A percentile compares a stretch with the other conserved stretches of the same genome.
Evolutionary conservation across 2,113 vertebrate species (phyloP).

Genomic region (Calyptommatus sinebrachiatus): DNA sequence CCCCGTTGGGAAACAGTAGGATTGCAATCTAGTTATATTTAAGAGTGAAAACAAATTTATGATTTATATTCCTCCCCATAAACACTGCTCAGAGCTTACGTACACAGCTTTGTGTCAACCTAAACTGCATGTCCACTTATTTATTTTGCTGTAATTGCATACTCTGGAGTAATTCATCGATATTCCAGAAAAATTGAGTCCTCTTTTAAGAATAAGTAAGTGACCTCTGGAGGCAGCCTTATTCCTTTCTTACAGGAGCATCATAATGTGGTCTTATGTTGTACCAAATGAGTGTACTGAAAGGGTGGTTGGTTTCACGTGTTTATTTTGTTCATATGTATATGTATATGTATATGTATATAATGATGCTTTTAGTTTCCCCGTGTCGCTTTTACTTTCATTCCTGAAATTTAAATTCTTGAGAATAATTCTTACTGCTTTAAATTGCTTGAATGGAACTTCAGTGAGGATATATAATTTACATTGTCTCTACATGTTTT

Average conservation of each 20-base stretch:
- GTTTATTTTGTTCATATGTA: too few relatives aligned
- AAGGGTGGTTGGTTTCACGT: conserved; percentile 39
- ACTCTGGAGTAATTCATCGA: too few relatives aligned
- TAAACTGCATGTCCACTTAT: too few relatives aligned
- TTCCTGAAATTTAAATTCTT: neutral
- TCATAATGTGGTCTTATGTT: neutral
- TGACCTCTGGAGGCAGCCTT: neutral
- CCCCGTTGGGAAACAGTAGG: neutral
- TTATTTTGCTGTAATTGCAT: too few relatives aligned
- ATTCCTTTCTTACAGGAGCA: neutral
- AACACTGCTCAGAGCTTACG: too few relatives aligned
- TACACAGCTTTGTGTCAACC: too few relatives aligned
- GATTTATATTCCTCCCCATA: neutral
- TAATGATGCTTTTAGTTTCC: too few relatives aligned
- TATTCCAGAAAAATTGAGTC: too few relatives aligned
- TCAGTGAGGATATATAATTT: conserved; percentile 7
- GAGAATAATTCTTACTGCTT: conserved; percentile 1
- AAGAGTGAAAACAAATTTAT: neutral
- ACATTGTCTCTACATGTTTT: neutral
- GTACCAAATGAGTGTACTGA: conserved; percentile 38
- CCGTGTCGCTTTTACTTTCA: neutral
- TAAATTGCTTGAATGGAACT: neutral
- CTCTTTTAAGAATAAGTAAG: too few relatives aligned
- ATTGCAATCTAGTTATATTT: neutral
- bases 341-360: too few relatives aligned